Percentiles rank a stretch among this genome's conserved stretches.
phyloP scores from a whole-genome alignment of 2,888 invertebrate species.

The Tenthredo scrophulariae region DNA sequence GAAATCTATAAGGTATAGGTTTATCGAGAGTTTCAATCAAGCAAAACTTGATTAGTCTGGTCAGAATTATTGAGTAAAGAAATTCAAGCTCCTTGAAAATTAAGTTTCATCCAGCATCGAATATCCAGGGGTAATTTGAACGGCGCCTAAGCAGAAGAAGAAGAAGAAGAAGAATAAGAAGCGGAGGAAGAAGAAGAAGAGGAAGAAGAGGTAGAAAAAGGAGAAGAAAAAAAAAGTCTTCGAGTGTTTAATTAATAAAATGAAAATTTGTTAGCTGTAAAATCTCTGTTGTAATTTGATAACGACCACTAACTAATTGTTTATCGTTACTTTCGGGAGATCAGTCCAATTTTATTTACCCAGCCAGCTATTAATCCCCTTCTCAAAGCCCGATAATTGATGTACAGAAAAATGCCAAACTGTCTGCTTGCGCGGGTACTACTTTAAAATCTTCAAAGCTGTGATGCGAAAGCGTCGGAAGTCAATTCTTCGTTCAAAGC shows the following conservation, averaged over 20 bases:
- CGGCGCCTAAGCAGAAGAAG: background rate
- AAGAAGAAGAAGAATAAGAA: background rate
- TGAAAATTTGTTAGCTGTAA: slow-evolving; percentile 16
- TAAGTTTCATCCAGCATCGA: slow-evolving; percentile 28
- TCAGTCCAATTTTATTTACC: slow-evolving; percentile 21
- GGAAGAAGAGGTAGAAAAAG: background rate
- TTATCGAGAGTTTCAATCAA: slow-evolving; percentile 2
- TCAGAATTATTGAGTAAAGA: slow-evolving; percentile 38
- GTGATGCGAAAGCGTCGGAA: background rate
- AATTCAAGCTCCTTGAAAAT: slow-evolving; percentile 24
- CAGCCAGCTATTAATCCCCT: slow-evolving; percentile 13
- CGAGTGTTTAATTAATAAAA: slow-evolving; percentile 20
- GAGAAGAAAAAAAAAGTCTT: background rate
- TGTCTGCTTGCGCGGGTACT: background rate
- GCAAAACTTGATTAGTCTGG: slow-evolving; percentile 39
- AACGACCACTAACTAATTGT: slow-evolving; percentile 24
- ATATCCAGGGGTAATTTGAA: slow-evolving; percentile 23
- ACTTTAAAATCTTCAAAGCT: background rate
- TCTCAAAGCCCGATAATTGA: background rate
- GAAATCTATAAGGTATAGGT: background rate
- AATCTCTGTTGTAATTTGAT: background rate
- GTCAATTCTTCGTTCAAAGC: background rate
- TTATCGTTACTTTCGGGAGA: slow-evolving; percentile 19
- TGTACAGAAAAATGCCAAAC: background rate
- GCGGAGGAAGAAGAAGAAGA: background rate